Conservation (phyloP, 2,888 invertebrate species). For the Tachina grossa region DNA sequence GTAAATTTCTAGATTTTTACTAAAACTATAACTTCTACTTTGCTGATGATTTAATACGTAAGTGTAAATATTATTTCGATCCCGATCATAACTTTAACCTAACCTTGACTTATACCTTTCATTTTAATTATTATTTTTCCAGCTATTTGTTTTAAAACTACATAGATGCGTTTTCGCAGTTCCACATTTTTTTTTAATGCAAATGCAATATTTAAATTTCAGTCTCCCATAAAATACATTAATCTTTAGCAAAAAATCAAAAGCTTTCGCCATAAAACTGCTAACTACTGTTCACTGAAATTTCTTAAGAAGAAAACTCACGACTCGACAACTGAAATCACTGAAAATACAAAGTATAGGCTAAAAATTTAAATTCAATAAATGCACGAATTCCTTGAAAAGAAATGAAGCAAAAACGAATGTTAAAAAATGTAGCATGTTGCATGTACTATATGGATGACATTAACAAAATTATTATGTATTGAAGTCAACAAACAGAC, state of each 20-base stretch:
- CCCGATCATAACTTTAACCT: too few relatives aligned
- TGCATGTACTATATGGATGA: conserved; percentile 48
- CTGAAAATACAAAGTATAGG: conserved; percentile 18
- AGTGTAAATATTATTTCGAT: too few relatives aligned
- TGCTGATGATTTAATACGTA: too few relatives aligned
- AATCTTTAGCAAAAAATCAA: neutral
- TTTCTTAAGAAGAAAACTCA: conserved; percentile 37
- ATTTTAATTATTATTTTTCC: too few relatives aligned
- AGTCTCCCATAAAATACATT: conserved; percentile 2
- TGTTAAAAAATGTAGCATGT: conserved; percentile 22
- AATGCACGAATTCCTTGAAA: conserved; percentile 58
- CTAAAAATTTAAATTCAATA: conserved; percentile 54
- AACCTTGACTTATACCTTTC: too few relatives aligned
- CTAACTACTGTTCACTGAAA: conserved; percentile 32
- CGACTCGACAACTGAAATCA: conserved; percentile 29
- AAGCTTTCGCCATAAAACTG: conserved; percentile 9
- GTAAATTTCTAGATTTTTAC: too few relatives aligned
- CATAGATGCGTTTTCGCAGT: too few relatives aligned
- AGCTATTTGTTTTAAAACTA: too few relatives aligned
- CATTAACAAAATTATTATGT: conserved; percentile 67
- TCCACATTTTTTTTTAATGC: too few relatives aligned
- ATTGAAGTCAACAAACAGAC: conserved; percentile 29
- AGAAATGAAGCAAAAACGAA: conserved; percentile 40
- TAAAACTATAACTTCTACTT: too few relatives aligned
- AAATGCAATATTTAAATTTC: neutral